phyloP scores from a whole-genome alignment of 2,797 vertebrate genomes.

The Lepilemur septentrionalis region DNA sequence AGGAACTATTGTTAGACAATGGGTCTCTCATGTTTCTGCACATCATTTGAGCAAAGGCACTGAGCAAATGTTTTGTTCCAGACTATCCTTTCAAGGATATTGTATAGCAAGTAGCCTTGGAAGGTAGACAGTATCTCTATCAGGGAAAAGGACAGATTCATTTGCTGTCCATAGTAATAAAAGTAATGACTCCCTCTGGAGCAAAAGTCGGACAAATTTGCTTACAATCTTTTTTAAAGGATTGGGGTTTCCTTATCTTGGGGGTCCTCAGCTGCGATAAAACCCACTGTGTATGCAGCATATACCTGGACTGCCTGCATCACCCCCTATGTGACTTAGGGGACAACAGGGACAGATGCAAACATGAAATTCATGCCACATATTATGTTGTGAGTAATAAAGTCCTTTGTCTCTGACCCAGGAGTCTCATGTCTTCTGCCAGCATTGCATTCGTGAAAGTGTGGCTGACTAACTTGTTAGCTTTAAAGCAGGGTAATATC shows the following conservation, averaged over 20 bases:
- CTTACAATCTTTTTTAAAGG: background rate
- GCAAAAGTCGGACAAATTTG: background rate
- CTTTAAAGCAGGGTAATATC: background rate
- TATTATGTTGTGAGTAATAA: background rate
- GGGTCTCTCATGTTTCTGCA: background rate
- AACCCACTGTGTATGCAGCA: background rate
- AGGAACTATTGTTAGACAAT: background rate
- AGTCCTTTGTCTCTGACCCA: background rate
- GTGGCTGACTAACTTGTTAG: background rate
- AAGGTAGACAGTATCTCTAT: background rate
- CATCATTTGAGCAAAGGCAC: background rate
- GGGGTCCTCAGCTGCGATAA: background rate
- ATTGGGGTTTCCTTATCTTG: background rate
- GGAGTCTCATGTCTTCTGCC: background rate
- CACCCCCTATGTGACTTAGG: no score
- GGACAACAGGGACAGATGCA: background rate
- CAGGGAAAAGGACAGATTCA: background rate
- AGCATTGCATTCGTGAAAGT: background rate
- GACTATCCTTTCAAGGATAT: background rate
- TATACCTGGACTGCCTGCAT: background rate
- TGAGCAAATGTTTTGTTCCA: background rate
- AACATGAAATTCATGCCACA: background rate
- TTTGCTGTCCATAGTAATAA: background rate
- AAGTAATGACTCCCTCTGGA: background rate
- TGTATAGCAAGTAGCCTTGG: background rate